phyloP scores from a whole-genome alignment of 1,140 invertebrate genomes.

The Pseudomyrmex flavicornis region DNA sequence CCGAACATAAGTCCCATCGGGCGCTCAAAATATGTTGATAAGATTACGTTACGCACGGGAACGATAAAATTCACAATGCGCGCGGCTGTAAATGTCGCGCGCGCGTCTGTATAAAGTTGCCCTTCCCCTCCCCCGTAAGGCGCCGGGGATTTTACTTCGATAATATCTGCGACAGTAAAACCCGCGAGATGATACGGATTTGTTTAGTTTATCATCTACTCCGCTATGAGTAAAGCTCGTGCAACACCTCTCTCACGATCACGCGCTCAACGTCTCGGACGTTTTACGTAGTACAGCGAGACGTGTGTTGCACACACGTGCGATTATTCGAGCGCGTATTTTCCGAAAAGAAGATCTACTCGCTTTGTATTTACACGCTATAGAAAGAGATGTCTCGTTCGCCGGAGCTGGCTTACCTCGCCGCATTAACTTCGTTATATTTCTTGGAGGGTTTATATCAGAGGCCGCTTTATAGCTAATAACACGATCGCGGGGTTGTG shows the following conservation, averaged over 20 bases:
- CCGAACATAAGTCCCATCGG: not conserved
- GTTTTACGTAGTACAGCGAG: no score
- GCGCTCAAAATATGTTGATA: slow-evolving; percentile 12
- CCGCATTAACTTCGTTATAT: slow-evolving; percentile 57
- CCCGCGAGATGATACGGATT: slow-evolving; percentile 30
- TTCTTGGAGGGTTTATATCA: slow-evolving; percentile 46
- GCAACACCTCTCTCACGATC: no score
- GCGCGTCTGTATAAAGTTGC: slow-evolving; percentile 40
- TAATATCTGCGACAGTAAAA: slow-evolving; percentile 39
- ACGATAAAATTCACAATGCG: slow-evolving; percentile 36
- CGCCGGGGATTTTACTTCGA: slow-evolving; percentile 25
- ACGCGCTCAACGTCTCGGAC: not conserved
- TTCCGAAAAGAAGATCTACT: not conserved
- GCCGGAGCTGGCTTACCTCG: not conserved
- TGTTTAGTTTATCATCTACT: slow-evolving; percentile 32
- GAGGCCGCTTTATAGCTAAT: slow-evolving; percentile 52
- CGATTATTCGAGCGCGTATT: not conserved
- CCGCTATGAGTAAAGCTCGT: no score
- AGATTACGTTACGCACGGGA: slow-evolving; percentile 33
- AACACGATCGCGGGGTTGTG: slow-evolving; percentile 47
- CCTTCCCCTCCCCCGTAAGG: not conserved
- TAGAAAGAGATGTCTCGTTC: slow-evolving; percentile 17
- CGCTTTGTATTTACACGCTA: no score
- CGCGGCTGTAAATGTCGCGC: slow-evolving; percentile 42
- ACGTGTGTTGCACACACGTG: not conserved